Evolutionary conservation across 2,797 vertebrate species (phyloP).

Genomic region (Australoheros facetus): DNA sequence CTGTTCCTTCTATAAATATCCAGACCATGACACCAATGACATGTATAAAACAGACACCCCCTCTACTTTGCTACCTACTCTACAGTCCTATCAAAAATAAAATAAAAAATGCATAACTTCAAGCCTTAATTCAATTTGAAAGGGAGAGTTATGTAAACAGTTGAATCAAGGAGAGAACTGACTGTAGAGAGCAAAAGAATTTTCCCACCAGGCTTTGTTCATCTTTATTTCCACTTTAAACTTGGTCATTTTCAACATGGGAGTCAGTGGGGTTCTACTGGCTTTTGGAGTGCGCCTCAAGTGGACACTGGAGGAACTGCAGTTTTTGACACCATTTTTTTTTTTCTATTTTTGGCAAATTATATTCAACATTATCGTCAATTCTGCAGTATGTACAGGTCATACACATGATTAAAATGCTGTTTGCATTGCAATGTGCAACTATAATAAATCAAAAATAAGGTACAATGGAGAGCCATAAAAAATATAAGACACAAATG

Average conservation of each 20-base stretch:
- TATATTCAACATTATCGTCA: neutral
- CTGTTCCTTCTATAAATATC: neutral
- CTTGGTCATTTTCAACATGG: neutral
- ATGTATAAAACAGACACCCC: neutral
- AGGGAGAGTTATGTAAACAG: neutral
- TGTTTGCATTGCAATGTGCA: too few relatives aligned
- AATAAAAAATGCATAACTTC: neutral
- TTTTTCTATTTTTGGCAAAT: rapidly evolving
- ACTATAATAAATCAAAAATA: too few relatives aligned
- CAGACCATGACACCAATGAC: neutral
- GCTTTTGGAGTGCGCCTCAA: neutral
- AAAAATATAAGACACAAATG: too few relatives aligned
- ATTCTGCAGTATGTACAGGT: neutral
- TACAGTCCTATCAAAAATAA: neutral
- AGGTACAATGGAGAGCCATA: neutral
- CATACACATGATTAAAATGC: too few relatives aligned
- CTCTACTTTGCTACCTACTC: neutral
- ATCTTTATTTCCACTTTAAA: neutral
- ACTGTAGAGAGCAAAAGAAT: neutral
- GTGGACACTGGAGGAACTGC: neutral
- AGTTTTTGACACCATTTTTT: too few relatives aligned
- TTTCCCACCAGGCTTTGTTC: neutral
- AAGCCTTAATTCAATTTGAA: neutral
- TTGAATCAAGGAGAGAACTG: neutral
- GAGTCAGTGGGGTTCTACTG: neutral